Evolutionary conservation across 2,888 invertebrate genomes (phyloP).

Genomic region (Glaucopsyche alexis): DNA sequence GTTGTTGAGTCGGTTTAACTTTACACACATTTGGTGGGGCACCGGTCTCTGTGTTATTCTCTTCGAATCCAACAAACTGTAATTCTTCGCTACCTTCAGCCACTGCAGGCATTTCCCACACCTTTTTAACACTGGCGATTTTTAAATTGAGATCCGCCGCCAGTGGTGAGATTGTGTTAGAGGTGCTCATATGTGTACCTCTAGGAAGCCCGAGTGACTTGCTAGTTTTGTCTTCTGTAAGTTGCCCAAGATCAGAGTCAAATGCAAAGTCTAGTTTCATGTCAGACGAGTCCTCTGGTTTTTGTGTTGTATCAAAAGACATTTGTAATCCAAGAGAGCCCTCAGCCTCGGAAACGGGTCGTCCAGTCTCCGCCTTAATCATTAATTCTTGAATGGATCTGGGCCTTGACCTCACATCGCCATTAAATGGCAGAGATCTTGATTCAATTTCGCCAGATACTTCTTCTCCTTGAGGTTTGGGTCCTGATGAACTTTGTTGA

Average conservation of each 20-base stretch:
- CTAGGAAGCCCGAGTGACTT: conserved; percentile 78
- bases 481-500: conserved; percentile 62
- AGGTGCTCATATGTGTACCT: conserved; percentile 81
- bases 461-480: conserved; percentile 74
- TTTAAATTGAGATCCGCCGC: conserved; percentile 96
- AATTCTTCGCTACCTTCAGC: conserved; percentile 80
- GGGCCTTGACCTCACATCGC: conserved; percentile 67
- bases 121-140: conserved; percentile 95
- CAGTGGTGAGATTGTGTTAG: conserved; percentile 87
- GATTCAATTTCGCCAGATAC: conserved; percentile 75
- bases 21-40: conserved; percentile 87
- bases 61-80: conserved; percentile 69
- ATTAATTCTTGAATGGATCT: conserved; percentile 68
- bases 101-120: conserved; percentile 90
- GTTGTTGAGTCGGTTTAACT: conserved; percentile 92
- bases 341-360: conserved; percentile 64
- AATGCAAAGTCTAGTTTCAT: conserved; percentile 96
- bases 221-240: conserved; percentile 85
- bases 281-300: conserved; percentile 88
- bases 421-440: conserved; percentile 62
- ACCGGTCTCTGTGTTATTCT: conserved; percentile 69
- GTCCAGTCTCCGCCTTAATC: conserved; percentile 58
- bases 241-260: conserved; percentile 88
- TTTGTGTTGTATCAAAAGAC: conserved; percentile 80
- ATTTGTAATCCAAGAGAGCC: conserved; percentile 82